Evolutionary conservation across 2,888 invertebrate genomes (phyloP), one percentile per base, ranked within the genome.

Genomic region (Dryobota labecula): DNA sequence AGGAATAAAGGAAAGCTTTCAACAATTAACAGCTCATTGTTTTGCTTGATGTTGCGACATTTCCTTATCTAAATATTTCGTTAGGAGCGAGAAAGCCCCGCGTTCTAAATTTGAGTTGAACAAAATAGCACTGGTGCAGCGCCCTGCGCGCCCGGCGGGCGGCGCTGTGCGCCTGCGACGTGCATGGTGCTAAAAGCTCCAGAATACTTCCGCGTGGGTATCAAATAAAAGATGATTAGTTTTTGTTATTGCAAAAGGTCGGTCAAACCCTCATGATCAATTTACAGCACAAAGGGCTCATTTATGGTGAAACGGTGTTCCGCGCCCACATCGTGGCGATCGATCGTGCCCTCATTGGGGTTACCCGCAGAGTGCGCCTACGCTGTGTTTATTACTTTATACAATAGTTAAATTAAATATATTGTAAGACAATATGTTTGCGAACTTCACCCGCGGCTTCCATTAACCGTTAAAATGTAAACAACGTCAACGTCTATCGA

Each of bases 1-100:
- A 86, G 88, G 88, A 88, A 88, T 87, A 88, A 89, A 87, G 90
- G 89, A 89, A 91, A 91, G 89, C 90, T 91, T 85, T 89, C 24
- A 89, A 93, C 90, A 94, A 94, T 95, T 95, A 94, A 94, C 90
- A 88, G 85, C 83, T 93, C 93, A 94, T 95, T 95, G 95, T 95
- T 94, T 94, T 88, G 88, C 87, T 84, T 76, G 76, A 85, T 86
- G 91, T 95, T 94, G 92, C 92, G 91, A 94, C 93, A 94, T 90
- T 89, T 84, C 84, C 90, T 93, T 94, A 94, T 93, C 93, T 93
- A 89, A 91, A 92, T 88, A 89, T 90, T 91, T 89, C 85, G 84
- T 91, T 88, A 87, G 85, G 82, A 84, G 83, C 77, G 73, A 87
- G 91, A 91, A 92, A 90, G 89, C 86, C 76, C 86, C 73, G 82